Base-by-base conservation (phyloP, 2,888 invertebrate species). In the Philhelius pedissequus region DNA sequence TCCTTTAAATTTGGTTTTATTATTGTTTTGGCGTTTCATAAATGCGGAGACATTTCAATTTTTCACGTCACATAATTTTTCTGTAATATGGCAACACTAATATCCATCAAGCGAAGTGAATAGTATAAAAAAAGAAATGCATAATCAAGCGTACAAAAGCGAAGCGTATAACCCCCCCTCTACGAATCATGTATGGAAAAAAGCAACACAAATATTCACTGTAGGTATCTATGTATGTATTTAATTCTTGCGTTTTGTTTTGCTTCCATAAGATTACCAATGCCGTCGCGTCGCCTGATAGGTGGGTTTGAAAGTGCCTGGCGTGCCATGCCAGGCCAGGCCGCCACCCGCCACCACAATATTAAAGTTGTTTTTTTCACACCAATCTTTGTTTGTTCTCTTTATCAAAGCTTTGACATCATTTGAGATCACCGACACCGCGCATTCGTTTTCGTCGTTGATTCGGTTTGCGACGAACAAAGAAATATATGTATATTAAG, bases 401-500 rank as follows among this genome's bases (percentile, higher is more conserved):
- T 84, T 84, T 79, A 84, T 80, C 75, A 71, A 81, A 86, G 86
- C 86, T 86, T 86, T 86, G 86, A 86, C 86, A 86, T 86, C 86
- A 81, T 86, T 86, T 81, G 76, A 81, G 86, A 86, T 86, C 86
- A 86, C 81, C 86, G 86, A 86, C 84, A 80, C 84, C 75, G 54
- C 38, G 66, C 48, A 30, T 32, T 35, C 74, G 74, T 43, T 64
- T 48, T 60, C 48, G 27, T 52, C 40, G 25, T 48, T 48, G 48
- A 50, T 35, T 45, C 35, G 27, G 62, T 68, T 69, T 18, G 7
- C 4, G 54, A 11, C 4, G 54, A 62, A 73, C 45, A 83, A 77
- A 54, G 50, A 68, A 70, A 32, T 71, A 56, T 32, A 32, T 43
- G 18, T 38, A 50, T 32, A 69, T 25, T 32, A n/a, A 32, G 20